phyloP scores from a whole-genome alignment of 1,140 invertebrate genomes.

The Cydia amplana region DNA sequence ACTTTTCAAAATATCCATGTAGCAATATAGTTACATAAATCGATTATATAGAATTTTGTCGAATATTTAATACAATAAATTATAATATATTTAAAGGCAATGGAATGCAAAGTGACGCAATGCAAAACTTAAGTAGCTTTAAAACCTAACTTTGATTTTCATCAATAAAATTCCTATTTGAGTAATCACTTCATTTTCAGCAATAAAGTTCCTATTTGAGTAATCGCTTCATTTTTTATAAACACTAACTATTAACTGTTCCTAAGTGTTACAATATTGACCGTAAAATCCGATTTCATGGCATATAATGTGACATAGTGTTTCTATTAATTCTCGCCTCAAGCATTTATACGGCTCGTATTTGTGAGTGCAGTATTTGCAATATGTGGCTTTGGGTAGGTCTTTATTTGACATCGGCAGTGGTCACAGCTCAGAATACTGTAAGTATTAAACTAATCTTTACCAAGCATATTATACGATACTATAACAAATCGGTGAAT shows the following conservation, averaged over 20 bases:
- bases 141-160: not conserved
- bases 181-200: not conserved
- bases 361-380: not conserved
- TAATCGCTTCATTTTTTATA: not conserved
- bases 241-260: not conserved
- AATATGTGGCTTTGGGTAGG: constrained; percentile 8
- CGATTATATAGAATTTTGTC: not conserved
- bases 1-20: not conserved
- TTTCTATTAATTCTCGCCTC: not conserved
- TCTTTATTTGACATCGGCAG: not conserved
- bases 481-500: no score
- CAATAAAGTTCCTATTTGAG: not conserved
- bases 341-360: not conserved
- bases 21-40: not conserved
- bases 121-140: not conserved
- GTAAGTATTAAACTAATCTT: not conserved
- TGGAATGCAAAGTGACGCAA: not conserved
- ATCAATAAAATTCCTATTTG: not conserved
- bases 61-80: not conserved
- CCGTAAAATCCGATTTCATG: not conserved
- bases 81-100: not conserved
- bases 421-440: not conserved
- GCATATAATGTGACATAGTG: constrained; percentile 1
- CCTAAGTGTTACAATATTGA: constrained; percentile 6
- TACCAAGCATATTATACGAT: not conserved